phyloP scores from a whole-genome alignment of 2,113 vertebrate species.

The Polypterus bichir region DNA sequence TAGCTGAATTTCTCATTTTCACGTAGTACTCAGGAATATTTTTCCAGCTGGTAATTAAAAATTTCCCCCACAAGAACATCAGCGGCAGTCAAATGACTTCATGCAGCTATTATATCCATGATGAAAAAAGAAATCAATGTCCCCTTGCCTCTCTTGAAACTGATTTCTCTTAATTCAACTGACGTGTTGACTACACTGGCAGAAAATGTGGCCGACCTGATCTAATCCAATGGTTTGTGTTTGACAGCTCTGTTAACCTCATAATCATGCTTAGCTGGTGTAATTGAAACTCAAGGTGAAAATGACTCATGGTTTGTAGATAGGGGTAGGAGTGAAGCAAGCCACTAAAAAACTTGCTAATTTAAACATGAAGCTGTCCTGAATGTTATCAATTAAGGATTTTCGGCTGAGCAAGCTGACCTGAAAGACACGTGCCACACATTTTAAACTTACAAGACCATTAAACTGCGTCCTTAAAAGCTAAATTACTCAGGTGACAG shows the following conservation, averaged over 20 bases:
- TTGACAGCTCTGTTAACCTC: slow-evolving; percentile 10
- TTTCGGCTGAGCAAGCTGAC: too few species aligned
- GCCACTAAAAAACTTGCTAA: too few species aligned
- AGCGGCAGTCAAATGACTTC: slow-evolving; percentile 15
- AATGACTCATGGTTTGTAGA: slow-evolving; percentile 5
- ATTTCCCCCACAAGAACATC: slow-evolving; percentile 5
- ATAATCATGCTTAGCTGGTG: slow-evolving; percentile 1
- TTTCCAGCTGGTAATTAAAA: too few species aligned
- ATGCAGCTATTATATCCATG: slow-evolving; percentile 19
- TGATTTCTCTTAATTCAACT: slow-evolving; percentile 22
- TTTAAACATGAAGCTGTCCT: too few species aligned
- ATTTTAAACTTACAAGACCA: too few species aligned
- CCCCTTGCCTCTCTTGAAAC: slow-evolving; percentile 1
- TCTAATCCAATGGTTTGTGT: slow-evolving; percentile 15
- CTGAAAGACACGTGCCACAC: too few species aligned
- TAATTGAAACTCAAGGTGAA: slow-evolving; percentile 15
- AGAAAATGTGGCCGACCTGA: slow-evolving; percentile 19
- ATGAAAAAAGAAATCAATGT: slow-evolving; percentile 18
- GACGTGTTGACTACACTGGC: slow-evolving; percentile 14
- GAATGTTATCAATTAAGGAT: too few species aligned
- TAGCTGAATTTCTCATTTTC: too few species aligned
- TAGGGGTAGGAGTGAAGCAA: too few species aligned
- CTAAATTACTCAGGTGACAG: neutral
- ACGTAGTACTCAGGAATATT: too few species aligned
- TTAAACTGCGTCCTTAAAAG: neutral